phyloP scores from a whole-genome alignment of 2,797 vertebrate genomes.

The Semaprochilodus insignis region DNA sequence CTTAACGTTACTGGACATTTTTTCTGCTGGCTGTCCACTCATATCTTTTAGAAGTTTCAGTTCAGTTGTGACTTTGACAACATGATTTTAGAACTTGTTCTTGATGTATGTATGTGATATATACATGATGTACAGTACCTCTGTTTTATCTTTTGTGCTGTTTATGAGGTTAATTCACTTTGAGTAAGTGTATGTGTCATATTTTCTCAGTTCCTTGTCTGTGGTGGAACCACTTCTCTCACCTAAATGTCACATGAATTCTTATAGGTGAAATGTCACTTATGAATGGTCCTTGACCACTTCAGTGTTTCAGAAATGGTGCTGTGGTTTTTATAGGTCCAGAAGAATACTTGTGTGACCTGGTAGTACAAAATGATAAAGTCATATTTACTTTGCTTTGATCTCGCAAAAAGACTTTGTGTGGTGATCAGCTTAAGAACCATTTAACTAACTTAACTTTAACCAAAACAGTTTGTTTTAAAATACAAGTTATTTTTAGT shows the following conservation, averaged over 20 bases:
- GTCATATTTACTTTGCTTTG: constrained; percentile 15
- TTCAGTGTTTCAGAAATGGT: constrained; percentile 4
- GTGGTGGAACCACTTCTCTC: neutral
- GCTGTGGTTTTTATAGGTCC: neutral
- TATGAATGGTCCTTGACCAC: neutral
- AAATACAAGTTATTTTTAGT: no score
- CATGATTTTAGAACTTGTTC: neutral
- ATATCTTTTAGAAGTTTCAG: neutral
- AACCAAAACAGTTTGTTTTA: no score
- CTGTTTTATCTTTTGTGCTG: neutral
- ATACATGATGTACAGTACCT: neutral
- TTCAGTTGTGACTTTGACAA: neutral
- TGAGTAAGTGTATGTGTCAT: neutral
- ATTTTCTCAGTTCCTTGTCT: neutral
- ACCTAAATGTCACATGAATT: constrained; percentile 33
- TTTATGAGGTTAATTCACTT: neutral
- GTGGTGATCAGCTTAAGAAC: neutral
- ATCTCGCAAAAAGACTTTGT: constrained; percentile 28
- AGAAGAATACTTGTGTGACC: neutral
- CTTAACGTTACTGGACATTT: constrained; percentile 4
- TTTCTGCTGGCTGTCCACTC: neutral
- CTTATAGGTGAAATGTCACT: neutral
- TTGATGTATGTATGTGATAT: neutral
- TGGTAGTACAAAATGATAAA: neutral
- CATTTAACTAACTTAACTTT: neutral